Conservation (phyloP, 2,888 invertebrate species). For the Andrena chrysosceles region DNA sequence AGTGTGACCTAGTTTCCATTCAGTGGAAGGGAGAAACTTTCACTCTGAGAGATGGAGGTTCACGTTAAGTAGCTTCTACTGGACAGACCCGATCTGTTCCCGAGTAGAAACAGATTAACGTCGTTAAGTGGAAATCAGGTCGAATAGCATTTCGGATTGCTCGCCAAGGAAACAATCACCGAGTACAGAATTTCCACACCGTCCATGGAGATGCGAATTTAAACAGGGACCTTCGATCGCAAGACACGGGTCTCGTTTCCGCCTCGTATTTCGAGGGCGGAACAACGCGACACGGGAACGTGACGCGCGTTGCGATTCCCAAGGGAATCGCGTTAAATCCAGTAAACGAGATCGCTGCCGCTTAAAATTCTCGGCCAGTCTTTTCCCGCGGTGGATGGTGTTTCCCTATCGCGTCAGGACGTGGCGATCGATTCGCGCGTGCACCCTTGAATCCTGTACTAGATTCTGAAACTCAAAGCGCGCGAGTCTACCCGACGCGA, state of each 20-base stretch:
- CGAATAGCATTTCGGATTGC: too few relatives aligned
- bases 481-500: too few relatives aligned
- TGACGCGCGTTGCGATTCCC: neutral
- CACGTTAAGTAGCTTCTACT: too few relatives aligned
- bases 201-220: neutral
- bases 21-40: too few relatives aligned
- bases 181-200: too few relatives aligned
- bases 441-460: neutral
- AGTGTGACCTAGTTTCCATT: too few relatives aligned
- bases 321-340: slow-evolving; percentile 1
- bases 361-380: slow-evolving; percentile 1
- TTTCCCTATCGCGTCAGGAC: slow-evolving; percentile 8
- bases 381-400: neutral
- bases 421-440: slow-evolving; percentile 14
- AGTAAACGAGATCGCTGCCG: slow-evolving; percentile 4
- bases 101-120: too few relatives aligned
- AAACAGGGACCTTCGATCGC: neutral
- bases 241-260: neutral
- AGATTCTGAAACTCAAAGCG: neutral
- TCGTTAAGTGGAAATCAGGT: too few relatives aligned
- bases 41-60: too few relatives aligned
- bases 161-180: too few relatives aligned
- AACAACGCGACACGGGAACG: neutral
- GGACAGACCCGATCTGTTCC: too few relatives aligned
- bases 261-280: neutral